Percentiles rank a stretch among this genome's conserved stretches.
Evolutionary conservation across 2,797 vertebrate species (phyloP).

Genomic region (Pterois miles): DNA sequence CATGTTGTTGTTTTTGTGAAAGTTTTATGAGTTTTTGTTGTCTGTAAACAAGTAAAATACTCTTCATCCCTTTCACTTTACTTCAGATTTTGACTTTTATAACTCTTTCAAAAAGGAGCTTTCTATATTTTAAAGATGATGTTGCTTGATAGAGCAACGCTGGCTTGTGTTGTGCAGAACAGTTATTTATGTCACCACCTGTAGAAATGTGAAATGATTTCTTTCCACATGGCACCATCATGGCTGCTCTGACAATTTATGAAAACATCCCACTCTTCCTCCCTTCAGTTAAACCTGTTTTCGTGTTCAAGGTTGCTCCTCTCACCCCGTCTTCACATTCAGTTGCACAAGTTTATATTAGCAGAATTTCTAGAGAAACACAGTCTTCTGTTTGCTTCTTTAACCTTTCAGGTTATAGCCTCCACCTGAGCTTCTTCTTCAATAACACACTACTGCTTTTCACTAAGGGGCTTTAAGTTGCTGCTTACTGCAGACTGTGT

Average conservation of each 20-base stretch:
- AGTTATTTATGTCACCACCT: background rate
- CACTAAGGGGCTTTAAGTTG: constrained; percentile 16
- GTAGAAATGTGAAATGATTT: background rate
- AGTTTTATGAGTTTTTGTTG: background rate
- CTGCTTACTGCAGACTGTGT: constrained; percentile 15
- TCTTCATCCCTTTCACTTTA: background rate
- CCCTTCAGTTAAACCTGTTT: background rate
- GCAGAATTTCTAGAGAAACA: background rate
- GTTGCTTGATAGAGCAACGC: background rate
- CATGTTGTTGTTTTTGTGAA: background rate
- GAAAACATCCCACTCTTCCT: constrained; percentile 3
- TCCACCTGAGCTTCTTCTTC: constrained; percentile 21
- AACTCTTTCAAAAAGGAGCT: background rate
- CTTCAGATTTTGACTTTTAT: background rate
- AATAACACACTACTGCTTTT: constrained; percentile 21
- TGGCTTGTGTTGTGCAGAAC: background rate
- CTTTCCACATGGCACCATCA: background rate
- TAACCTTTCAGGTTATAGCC: constrained; percentile 7
- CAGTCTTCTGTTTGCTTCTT: background rate
- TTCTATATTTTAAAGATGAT: background rate
- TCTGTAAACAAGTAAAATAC: constrained; percentile 2
- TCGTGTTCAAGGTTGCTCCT: background rate
- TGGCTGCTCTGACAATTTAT: background rate
- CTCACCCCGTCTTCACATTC: background rate
- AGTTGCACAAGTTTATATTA: background rate